Evolutionary conservation across 37 sponge, comb jelly and placozoan species (phyloP).

Genomic region (Halichondria panicea): DNA sequence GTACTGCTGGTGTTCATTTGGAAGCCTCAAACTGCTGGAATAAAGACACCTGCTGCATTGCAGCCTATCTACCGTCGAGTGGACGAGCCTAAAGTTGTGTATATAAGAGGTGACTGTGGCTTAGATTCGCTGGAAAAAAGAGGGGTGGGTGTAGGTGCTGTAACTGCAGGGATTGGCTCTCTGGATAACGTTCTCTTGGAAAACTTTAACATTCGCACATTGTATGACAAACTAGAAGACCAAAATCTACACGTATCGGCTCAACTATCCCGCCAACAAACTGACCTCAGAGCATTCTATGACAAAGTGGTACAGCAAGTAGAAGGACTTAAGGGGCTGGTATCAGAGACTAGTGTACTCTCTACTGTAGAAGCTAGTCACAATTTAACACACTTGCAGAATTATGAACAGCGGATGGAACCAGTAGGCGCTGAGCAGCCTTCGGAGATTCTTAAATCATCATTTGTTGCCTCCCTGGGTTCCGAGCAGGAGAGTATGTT

Average conservation of each 20-base stretch:
- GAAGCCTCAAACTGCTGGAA: background rate
- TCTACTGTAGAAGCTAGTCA: background rate
- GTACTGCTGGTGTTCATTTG: background rate
- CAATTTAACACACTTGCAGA: too few species aligned
- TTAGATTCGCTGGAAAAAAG: background rate
- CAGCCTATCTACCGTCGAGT: conserved; percentile 5
- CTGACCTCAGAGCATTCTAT: conserved; percentile 6
- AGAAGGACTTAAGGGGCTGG: background rate
- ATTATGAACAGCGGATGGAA: too few species aligned
- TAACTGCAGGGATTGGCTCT: too few species aligned
- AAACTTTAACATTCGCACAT: conserved; percentile 7
- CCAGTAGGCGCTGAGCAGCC: conserved; percentile 5
- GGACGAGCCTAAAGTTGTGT: conserved; percentile 1
- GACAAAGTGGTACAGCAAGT: background rate
- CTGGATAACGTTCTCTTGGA: background rate
- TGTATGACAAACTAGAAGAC: conserved; percentile 22
- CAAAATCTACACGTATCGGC: conserved; percentile 9
- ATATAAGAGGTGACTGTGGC: background rate
- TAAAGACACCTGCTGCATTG: background rate
- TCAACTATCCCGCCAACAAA: conserved; percentile 1
- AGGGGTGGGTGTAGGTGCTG: conserved; percentile 1
- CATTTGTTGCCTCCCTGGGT: too few species aligned
- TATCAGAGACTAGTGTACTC: background rate
- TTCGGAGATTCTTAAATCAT: too few species aligned
- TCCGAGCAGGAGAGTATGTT: too few species aligned